Percentiles rank a stretch among this genome's conserved stretches.
Evolutionary conservation across 2,113 vertebrate species (phyloP).

Genomic region (Charina bottae): DNA sequence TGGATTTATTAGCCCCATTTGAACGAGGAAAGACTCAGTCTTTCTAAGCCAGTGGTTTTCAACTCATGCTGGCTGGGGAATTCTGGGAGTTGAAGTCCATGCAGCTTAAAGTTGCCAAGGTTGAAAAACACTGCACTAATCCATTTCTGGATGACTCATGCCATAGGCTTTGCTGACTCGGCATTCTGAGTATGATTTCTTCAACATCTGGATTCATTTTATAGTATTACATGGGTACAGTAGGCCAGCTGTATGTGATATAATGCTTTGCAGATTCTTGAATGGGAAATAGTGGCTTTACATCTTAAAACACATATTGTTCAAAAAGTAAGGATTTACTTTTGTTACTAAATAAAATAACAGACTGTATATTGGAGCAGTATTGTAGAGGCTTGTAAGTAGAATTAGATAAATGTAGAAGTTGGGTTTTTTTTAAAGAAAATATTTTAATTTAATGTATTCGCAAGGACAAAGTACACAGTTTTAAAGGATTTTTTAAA

Average conservation of each 20-base stretch:
- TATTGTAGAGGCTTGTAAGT: not conserved
- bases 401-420: not conserved
- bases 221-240: not conserved
- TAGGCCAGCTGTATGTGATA: not conserved
- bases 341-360: not conserved
- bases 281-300: not conserved
- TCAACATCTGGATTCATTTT: slow-evolving; percentile 10
- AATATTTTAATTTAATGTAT: not conserved
- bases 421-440: not conserved
- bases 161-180: not conserved
- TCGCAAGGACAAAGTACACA: not conserved
- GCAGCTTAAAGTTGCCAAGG: not conserved
- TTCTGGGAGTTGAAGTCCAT: not conserved
- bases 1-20: not conserved
- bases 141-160: not conserved
- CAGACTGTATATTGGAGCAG: too few species aligned
- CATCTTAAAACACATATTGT: not conserved
- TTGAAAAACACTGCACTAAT: not conserved
- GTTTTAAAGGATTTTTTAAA: not conserved
- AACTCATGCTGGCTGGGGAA: not conserved
- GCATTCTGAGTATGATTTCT: not conserved
- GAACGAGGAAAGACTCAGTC: not conserved
- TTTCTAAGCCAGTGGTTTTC: not conserved
- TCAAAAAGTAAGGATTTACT: not conserved
- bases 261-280: not conserved